A percentile compares a stretch with the other conserved stretches of the same genome.
Conservation (phyloP, 92 coral and sea anemone species). For the Paramuricea clavata region DNA sequence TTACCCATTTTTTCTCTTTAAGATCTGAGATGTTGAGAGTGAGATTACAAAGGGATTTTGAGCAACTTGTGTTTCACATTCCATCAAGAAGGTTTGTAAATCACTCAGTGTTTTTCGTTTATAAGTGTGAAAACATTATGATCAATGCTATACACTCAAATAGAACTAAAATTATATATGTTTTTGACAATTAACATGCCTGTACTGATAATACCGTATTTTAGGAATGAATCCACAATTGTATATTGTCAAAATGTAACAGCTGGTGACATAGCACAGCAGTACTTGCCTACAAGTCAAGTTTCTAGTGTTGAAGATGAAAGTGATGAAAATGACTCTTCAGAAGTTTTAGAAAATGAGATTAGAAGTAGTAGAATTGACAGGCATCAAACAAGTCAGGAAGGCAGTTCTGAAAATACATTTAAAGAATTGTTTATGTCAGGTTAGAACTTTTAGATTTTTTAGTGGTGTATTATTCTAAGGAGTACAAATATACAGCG, state of each 20-base stretch:
- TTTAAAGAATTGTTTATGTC: constrained; percentile 43
- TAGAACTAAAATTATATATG: background rate
- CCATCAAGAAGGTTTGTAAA: constrained; percentile 52
- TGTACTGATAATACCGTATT: too few species aligned
- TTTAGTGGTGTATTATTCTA: too few species aligned
- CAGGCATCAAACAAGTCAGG: constrained; percentile 17
- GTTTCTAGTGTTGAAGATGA: constrained; percentile 45
- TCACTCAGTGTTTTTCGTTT: too few species aligned
- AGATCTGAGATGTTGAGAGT: constrained; percentile 43
- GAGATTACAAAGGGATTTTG: constrained; percentile 33
- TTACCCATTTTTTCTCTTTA: constrained; percentile 10
- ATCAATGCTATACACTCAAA: too few species aligned
- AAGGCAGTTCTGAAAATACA: constrained; percentile 18
- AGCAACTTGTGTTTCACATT: constrained; percentile 27
- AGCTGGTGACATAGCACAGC: constrained; percentile 36
- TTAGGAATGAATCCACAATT: constrained; percentile 40
- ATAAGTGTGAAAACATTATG: too few species aligned
- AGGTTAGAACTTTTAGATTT: constrained; percentile 20
- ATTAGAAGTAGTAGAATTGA: constrained; percentile 20
- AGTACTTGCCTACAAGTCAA: constrained; percentile 18
- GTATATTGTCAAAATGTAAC: constrained; percentile 27
- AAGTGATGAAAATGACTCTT: constrained; percentile 25
- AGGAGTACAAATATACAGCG: too few species aligned
- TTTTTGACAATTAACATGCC: background rate
- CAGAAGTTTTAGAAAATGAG: constrained; percentile 16